Evolutionary conservation across 2,888 invertebrate species (phyloP), one percentile per base, ranked within the genome.

Genomic region (Tyria jacobaeae): DNA sequence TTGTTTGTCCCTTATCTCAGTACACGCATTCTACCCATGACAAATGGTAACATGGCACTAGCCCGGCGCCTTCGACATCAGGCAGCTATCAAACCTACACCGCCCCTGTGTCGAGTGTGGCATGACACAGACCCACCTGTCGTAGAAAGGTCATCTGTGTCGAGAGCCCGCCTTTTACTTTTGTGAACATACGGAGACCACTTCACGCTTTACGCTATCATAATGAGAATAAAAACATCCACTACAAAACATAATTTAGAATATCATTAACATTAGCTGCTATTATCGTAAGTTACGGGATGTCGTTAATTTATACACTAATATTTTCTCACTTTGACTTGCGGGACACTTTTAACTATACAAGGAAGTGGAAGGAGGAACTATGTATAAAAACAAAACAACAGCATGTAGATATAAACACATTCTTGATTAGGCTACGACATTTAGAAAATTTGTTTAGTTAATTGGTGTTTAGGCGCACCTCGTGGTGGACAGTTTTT

Each of bases 181-280:
- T 76, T 72, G 66, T 73, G 75, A 63, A 74, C 75, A 69, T 74
- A 70, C 73, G 66, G 79, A 73, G 61, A 77, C 72, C 77, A 75
- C 68, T 68, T 70, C 70, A 73, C 68, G 73, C 66, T 77, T 81
- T 80, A 80, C 71, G 64, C 72, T 81, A 83, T 83, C 75, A 81
- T 82, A 80, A 82, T 79, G 79, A 86, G 77, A 85, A 84, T 88
- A 86, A 89, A 90, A 91, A 76, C 85, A 86, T 89, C 83, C 81
- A 87, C 91, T 91, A 91, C 90, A 87, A 90, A 92, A 91, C 89
- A 84, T 89, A 91, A 87, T 89, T 88, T 85, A 87, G 85, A 88
- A 89, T 88, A 86, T 85, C 73, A 73, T 83, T 87, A 84, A 86
- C 79, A 79, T 75, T 76, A 76, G 68, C 68, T 71, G 74, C 74